phyloP scores from a whole-genome alignment of 2,888 invertebrate species.

The Steinernema scapterisci region DNA sequence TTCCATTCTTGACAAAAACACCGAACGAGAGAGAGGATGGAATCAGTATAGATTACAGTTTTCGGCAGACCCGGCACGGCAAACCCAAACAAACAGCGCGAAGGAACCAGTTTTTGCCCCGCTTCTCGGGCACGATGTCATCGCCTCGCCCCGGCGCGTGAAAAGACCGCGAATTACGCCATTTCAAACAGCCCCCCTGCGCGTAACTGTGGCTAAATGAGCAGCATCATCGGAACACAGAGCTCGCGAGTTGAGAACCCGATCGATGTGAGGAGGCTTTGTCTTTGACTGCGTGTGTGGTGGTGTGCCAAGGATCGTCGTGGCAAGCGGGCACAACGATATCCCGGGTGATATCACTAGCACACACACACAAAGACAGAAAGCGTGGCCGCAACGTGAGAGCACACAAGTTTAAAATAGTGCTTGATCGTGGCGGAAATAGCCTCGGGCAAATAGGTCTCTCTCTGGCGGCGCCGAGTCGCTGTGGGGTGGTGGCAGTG shows the following conservation, averaged over 20 bases:
- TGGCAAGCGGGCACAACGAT: too few species aligned
- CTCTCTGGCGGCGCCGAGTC: neutral
- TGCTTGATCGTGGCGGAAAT: conserved; percentile 9
- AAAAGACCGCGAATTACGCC: neutral
- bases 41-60: neutral
- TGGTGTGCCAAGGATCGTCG: too few species aligned
- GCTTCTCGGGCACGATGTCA: too few species aligned
- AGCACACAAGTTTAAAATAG: neutral
- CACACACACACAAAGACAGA: neutral
- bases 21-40: neutral
- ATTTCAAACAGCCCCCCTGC: too few species aligned
- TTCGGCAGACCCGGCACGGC: neutral
- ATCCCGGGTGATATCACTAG: neutral
- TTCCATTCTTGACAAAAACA: too few species aligned
- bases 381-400: neutral
- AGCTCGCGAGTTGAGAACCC: too few species aligned
- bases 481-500: neutral
- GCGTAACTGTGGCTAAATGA: too few species aligned
- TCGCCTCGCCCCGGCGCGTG: neutral
- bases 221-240: too few species aligned
- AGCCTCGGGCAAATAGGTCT: neutral
- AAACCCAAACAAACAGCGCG: neutral
- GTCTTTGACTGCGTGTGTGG: too few species aligned
- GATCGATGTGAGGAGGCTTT: too few species aligned
- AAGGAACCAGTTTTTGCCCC: neutral